Percentiles rank a stretch among this genome's conserved stretches.
Evolutionary conservation across 2,113 vertebrate species (phyloP).

Genomic region (Chelonoidis abingdonii): DNA sequence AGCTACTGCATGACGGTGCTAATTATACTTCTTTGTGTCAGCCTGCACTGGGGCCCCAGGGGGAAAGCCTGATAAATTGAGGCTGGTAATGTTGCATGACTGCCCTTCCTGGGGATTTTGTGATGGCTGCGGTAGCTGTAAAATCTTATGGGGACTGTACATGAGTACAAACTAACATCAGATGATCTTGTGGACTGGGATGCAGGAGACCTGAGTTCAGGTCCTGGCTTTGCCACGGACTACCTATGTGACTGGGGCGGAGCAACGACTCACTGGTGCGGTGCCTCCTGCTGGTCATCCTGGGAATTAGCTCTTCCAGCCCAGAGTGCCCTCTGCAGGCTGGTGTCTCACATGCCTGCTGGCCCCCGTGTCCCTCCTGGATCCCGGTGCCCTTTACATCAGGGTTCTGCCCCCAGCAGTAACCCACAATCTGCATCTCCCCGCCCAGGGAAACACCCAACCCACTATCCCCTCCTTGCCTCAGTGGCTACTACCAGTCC

Average conservation of each 20-base stretch:
- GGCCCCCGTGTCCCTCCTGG: too few relatives aligned
- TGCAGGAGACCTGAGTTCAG: background rate
- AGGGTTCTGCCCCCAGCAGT: too few relatives aligned
- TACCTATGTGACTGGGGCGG: background rate
- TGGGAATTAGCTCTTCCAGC: too few relatives aligned
- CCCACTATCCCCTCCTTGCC: too few relatives aligned
- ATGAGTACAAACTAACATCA: background rate
- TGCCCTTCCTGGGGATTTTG: background rate
- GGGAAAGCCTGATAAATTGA: background rate
- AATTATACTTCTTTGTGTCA: background rate
- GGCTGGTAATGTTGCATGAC: background rate
- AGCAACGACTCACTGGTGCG: too few relatives aligned
- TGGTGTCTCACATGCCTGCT: too few relatives aligned
- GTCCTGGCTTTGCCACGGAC: fast-evolving
- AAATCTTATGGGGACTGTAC: background rate
- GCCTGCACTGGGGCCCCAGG: background rate
- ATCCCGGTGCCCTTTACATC: too few relatives aligned
- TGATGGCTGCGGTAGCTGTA: background rate
- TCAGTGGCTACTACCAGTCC: too few relatives aligned
- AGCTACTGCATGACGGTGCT: background rate
- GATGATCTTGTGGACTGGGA: background rate
- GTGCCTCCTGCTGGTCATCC: too few relatives aligned
- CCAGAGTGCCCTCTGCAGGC: too few relatives aligned
- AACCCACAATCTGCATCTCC: too few relatives aligned
- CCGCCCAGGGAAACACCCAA: too few relatives aligned